Percentiles rank a stretch among this genome's conserved stretches.
Evolutionary conservation across 2,113 vertebrate genomes (phyloP).

Genomic region (Cyprinodon variegatus): DNA sequence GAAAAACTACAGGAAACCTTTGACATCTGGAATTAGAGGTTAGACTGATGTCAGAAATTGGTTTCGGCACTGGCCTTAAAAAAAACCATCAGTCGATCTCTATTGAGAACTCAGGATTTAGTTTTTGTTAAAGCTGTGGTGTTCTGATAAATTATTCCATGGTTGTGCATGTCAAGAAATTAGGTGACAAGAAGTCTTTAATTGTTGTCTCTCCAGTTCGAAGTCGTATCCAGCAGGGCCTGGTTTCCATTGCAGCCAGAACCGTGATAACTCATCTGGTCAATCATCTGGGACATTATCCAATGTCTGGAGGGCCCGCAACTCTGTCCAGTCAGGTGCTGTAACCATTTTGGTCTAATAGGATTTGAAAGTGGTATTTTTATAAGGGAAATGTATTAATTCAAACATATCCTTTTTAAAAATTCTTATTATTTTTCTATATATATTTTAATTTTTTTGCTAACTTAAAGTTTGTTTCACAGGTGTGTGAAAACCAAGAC

Average conservation of each 20-base stretch:
- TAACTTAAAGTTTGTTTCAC: not conserved
- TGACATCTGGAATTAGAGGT: no score
- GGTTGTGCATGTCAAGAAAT: no score
- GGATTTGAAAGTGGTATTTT: not conserved
- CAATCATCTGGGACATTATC: constrained; percentile 97
- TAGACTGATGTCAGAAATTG: no score
- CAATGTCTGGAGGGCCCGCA: constrained; percentile 95
- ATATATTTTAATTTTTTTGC: not conserved
- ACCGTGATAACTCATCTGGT: constrained; percentile 98
- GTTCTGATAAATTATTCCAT: no score
- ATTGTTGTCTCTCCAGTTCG: constrained; percentile 83
- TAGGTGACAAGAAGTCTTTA: not conserved
- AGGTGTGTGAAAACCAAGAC: constrained; percentile 96
- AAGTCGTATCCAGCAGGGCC: constrained; percentile 93
- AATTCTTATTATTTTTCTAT: not conserved
- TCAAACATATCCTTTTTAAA: not conserved
- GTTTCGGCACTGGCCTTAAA: no score
- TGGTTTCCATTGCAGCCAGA: constrained; percentile 95
- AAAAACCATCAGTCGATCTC: no score
- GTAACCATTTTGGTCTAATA: not conserved
- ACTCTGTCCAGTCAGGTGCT: constrained; percentile 95
- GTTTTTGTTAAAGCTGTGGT: no score
- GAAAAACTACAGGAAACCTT: no score
- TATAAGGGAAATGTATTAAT: not conserved
- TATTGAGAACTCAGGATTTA: no score